Conservation (phyloP, 2,888 invertebrate genomes). For the Petrolisthes manimaculis region DNA sequence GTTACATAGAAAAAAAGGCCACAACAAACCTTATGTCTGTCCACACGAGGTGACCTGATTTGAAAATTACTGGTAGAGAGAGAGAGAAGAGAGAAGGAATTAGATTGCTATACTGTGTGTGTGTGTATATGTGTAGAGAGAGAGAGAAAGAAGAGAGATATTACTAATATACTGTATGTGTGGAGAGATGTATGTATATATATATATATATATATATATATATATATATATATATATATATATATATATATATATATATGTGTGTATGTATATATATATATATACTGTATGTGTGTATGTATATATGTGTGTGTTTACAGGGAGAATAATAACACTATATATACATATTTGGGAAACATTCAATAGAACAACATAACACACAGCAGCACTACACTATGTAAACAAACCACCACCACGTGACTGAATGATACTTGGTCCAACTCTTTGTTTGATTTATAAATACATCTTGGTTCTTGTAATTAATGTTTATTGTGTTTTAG, state of each 20-base stretch:
- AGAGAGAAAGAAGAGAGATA: not conserved
- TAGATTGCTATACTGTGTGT: not conserved
- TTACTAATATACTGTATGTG: not conserved
- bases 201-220: slow-evolving; percentile 1
- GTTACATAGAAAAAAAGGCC: no score
- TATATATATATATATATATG: not conserved
- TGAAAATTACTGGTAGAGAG: not conserved
- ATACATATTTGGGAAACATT: no score
- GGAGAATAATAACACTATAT: no score
- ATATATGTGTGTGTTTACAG: slow-evolving; percentile 1
- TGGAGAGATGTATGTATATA: not conserved
- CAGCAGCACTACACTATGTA: no score
- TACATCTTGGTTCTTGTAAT: no score
- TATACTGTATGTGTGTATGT: not conserved
- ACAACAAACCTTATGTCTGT: not conserved
- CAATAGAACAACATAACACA: no score
- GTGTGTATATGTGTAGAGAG: not conserved
- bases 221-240: not conserved
- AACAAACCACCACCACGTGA: no score
- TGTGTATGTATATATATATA: not conserved
- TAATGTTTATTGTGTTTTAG: no score
- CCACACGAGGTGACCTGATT: not conserved
- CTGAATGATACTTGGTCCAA: no score
- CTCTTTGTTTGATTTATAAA: no score
- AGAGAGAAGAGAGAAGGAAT: not conserved